Percentiles rank a stretch among this genome's conserved stretches.
phyloP scores from a whole-genome alignment of 1,140 invertebrate genomes.

The Polypedilum vanderplanki region DNA sequence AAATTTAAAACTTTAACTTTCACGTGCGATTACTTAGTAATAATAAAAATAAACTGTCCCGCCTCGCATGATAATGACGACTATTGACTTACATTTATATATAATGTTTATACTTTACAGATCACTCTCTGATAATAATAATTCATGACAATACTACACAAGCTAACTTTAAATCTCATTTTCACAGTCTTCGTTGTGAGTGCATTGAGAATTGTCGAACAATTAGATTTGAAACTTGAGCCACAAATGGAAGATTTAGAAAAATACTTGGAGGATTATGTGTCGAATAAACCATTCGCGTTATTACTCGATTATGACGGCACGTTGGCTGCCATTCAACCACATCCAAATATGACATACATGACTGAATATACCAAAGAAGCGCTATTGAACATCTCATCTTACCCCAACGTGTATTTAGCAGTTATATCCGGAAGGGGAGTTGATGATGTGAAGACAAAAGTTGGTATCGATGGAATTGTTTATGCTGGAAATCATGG shows the following conservation, averaged over 20 bases:
- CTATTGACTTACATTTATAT: background rate
- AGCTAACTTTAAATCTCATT: background rate
- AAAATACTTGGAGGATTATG: conserved; percentile 35
- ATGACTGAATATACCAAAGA: conserved; percentile 73
- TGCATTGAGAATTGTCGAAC: background rate
- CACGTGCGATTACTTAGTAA: too few relatives aligned
- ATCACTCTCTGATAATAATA: background rate
- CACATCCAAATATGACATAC: conserved; percentile 76
- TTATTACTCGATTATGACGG: conserved; percentile 84
- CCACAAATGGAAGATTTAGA: background rate
- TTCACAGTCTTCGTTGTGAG: background rate
- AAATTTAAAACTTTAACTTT: too few relatives aligned
- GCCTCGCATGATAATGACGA: background rate
- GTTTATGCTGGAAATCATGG: conserved; percentile 89
- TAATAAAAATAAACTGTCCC: too few relatives aligned
- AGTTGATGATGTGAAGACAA: conserved; percentile 74
- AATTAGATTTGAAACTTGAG: background rate
- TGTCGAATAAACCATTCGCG: conserved; percentile 72
- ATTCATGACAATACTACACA: background rate
- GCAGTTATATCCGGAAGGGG: conserved; percentile 79
- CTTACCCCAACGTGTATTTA: conserved; percentile 77
- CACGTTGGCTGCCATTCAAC: conserved; percentile 77
- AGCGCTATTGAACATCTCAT: conserved; percentile 67
- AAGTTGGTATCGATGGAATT: conserved; percentile 82
- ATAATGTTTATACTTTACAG: background rate